Evolutionary conservation across 2,888 invertebrate species (phyloP), one percentile per base, ranked within the genome.

Genomic region (Nymphalis c-album): DNA sequence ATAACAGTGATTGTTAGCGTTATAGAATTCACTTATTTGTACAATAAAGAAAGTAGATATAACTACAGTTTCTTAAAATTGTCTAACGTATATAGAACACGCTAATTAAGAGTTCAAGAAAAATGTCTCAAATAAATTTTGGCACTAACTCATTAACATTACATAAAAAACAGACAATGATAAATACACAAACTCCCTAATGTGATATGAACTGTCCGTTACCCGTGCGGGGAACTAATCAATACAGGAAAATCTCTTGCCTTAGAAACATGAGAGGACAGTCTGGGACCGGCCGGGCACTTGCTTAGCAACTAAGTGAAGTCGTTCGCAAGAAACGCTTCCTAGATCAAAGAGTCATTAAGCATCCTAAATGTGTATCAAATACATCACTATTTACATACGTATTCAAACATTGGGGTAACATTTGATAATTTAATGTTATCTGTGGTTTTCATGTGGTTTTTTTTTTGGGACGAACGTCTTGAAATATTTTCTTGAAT

Each of bases 241-340:
- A 67, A 71, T 71, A 71, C 62, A 62, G 66, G 57, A 64, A 69
- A 68, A 69, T 69, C 67, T 64, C 67, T 60, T 65, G 63, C 61
- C 64, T 63, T 67, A 65, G 62, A 67, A 60, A 71, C 62, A 69
- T 64, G 60, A 59, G 40, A 51, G 51, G 61, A 64, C 40, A 66
- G 60, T 47, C 60, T 48, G 57, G 55, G 55, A 55, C 40, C 64
- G 60, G 31, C 55, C 65, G 55, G 55, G 55, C n/a, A 55, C n/a
- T 55, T 55, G 55, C 55, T 55, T 31, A 55, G 55, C 31, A 55
- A 55, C 55, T 35, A 35, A 55, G 31, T 17, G 55, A 55, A 55
- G 55, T 55, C 55, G 55, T 55, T 8, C 26, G 55, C 31, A 7
- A 18, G 48, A 7, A 18, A 18, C 55, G 55, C 26, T 31, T n/a